These are phyloP conservation scores for Chaenodraco wilsoni DNA, from an alignment of 2,797 vertebrate genomes.

Conservation along the genomic window DNA sequence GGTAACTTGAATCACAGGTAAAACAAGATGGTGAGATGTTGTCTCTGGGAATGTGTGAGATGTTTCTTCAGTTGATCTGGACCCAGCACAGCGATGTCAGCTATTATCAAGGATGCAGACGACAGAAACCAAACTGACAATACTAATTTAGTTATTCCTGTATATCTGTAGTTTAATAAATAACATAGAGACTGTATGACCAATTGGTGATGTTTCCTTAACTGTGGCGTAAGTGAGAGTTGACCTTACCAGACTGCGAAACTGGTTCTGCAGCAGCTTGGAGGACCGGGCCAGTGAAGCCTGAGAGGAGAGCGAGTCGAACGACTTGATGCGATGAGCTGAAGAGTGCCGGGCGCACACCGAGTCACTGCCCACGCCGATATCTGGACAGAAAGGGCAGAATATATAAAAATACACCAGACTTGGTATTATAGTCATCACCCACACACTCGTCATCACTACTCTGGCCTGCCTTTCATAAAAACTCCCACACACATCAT, in stretches of 20 bases:
- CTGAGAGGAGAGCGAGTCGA: slow-evolving; percentile 94
- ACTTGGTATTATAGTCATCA: slow-evolving; percentile 26
- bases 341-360: slow-evolving; percentile 92
- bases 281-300: slow-evolving; percentile 90
- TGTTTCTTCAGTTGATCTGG: too few species aligned
- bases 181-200: too few species aligned
- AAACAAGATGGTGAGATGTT: too few species aligned
- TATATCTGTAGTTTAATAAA: too few species aligned
- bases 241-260: slow-evolving; percentile 94
- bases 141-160: too few species aligned
- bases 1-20: too few species aligned
- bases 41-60: too few species aligned
- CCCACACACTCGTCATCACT: slow-evolving; percentile 34
- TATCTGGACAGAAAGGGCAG: slow-evolving; percentile 82
- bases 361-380: slow-evolving; percentile 93
- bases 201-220: background rate
- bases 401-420: slow-evolving; percentile 56
- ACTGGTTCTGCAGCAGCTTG: slow-evolving; percentile 94
- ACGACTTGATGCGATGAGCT: slow-evolving; percentile 95
- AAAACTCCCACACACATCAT: slow-evolving; percentile 25
- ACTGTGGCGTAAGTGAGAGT: background rate
- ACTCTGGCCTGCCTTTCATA: slow-evolving; percentile 27
- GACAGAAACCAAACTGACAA: too few species aligned
- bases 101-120: too few species aligned
- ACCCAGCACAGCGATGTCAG: too few species aligned